Base-by-base conservation (phyloP, 2,797 vertebrate species). In the Cirrhinus molitorella region DNA sequence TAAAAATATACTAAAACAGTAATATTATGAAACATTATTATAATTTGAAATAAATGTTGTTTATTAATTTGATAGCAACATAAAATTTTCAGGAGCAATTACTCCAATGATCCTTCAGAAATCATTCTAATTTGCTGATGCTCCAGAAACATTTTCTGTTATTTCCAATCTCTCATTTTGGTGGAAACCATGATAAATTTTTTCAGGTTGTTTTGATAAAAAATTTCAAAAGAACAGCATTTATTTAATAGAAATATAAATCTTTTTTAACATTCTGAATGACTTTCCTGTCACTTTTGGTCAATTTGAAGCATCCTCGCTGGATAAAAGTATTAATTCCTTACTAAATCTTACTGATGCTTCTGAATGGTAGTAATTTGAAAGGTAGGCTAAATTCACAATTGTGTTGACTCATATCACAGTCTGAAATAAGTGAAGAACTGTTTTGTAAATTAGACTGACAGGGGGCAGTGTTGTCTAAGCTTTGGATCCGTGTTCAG, bases 381-480 rank as follows among this genome's bases (percentile, higher is more conserved):
- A 65, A 66, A 0, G 17, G 31, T 37, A 19, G 31, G 19, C 47
- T 49, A 67, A 67, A 2, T 59, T 49, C 8, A 51, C 45, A 37
- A 51, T 40, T 28, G 16, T 61, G 13, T 21, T 37, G 43, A 49
- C 21, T 73, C 70, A 6, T 25, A 73, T 73, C 9, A n/a, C 11
- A 49, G 23, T n/a, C 70, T 25, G 16, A 25, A 75, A 17, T 66
- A 66, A 21, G 21, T 25, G 13, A 81, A 51, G 57, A 57, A 17
- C 57, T 74, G 21, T 14, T 67, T 14, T 75, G 31, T 43, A 16
- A 57, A 47, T 66, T 11, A 23, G 25, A 66, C 71, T 73, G 51
- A 83, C 89, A 94, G 94, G 91, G 94, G 95, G 94, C 94, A 94
- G 90, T 95, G 89, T 94, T 95, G 91, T 88, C 83, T 87, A 86